Conservation (phyloP, 2,797 vertebrate species). For the Malurus leucopterus region DNA sequence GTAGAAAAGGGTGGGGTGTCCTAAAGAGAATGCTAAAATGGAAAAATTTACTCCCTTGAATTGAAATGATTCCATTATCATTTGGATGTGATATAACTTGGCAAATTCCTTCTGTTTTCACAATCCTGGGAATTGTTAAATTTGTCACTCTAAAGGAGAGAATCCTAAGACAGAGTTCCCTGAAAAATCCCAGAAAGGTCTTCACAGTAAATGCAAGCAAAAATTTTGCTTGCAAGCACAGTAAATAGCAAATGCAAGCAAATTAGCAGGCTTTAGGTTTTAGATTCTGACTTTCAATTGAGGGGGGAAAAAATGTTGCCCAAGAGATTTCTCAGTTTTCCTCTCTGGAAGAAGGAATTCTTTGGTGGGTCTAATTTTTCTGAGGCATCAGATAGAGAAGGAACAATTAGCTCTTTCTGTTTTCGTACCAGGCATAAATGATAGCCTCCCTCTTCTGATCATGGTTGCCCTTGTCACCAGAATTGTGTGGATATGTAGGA, state of each 20-base stretch:
- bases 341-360: background rate
- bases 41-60: conserved; percentile 18
- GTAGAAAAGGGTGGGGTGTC: conserved; percentile 3
- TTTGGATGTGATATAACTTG: background rate
- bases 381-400: background rate
- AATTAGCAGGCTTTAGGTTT: background rate
- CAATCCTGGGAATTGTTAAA: background rate
- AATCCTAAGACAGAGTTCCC: background rate
- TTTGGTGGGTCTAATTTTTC: background rate
- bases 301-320: rapidly evolving
- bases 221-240: too few species aligned
- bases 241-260: too few species aligned
- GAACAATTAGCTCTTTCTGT: background rate
- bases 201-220: background rate
- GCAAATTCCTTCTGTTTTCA: background rate
- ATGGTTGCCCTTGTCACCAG: background rate
- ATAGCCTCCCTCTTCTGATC: background rate
- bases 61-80: conserved; percentile 12
- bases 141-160: background rate
- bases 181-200: background rate
- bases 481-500: background rate
- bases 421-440: background rate
- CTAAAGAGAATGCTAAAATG: background rate
- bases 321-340: background rate
- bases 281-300: background rate